Percentiles rank a stretch among this genome's conserved stretches.
phyloP scores from a whole-genome alignment of 2,113 vertebrate genomes.

The Alouatta palliata region DNA sequence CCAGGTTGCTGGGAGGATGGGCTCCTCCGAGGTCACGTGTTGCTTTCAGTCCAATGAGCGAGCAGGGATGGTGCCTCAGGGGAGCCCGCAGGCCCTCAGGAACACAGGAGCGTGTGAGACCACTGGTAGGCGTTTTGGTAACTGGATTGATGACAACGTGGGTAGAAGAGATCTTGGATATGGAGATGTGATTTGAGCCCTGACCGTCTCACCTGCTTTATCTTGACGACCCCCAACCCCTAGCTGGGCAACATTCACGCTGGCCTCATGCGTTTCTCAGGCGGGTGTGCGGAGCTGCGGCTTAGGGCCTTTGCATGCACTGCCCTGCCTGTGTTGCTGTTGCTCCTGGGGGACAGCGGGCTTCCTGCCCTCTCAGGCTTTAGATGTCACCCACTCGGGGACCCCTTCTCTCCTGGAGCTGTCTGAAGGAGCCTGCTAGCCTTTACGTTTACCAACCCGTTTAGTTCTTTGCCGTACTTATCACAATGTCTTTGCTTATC shows the following conservation, averaged over 20 bases:
- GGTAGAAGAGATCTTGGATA: background rate
- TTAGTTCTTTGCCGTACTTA: background rate
- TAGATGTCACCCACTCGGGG: too few species aligned
- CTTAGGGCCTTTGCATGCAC: too few species aligned
- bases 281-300: fast-evolving
- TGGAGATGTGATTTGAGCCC: background rate
- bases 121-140: background rate
- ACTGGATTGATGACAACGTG: background rate
- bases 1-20: background rate
- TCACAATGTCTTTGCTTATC: background rate
- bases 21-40: background rate
- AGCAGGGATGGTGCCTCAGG: background rate
- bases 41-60: background rate
- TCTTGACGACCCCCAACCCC: background rate
- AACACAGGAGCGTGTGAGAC: background rate
- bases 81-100: fast-evolving
- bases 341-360: background rate
- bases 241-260: background rate
- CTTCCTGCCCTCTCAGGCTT: background rate
- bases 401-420: too few species aligned
- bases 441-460: fast-evolving
- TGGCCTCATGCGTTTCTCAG: fast-evolving
- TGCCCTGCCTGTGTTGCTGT: too few species aligned
- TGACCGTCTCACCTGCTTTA: background rate
- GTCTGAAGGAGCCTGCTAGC: background rate